phyloP scores from a whole-genome alignment of 1,140 invertebrate genomes.

The Drosophila teissieri region DNA sequence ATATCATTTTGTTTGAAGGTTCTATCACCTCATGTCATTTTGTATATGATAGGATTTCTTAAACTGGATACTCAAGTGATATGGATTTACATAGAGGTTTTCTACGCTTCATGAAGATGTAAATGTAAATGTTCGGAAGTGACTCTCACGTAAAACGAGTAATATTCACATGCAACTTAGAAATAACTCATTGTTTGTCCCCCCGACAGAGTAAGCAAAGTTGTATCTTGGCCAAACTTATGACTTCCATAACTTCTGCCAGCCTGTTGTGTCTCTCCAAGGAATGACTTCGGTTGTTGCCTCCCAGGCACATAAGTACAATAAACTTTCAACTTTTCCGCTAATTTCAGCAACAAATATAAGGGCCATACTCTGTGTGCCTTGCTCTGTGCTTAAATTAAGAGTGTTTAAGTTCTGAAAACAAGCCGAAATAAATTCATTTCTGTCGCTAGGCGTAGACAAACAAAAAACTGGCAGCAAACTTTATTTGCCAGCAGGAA shows the following conservation, averaged over 20 bases:
- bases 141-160: slow-evolving; percentile 10
- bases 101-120: too few relatives aligned
- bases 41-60: not conserved
- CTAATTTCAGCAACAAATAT: slow-evolving; percentile 62
- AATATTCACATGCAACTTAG: slow-evolving; percentile 8
- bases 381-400: slow-evolving; percentile 50
- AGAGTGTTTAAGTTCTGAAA: slow-evolving; percentile 43
- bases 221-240: slow-evolving; percentile 20
- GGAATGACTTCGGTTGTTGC: slow-evolving; percentile 34
- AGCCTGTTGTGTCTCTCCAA: slow-evolving; percentile 9
- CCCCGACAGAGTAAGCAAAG: slow-evolving; percentile 15
- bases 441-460: slow-evolving; percentile 46
- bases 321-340: slow-evolving; percentile 60
- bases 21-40: not conserved
- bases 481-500: slow-evolving; percentile 45
- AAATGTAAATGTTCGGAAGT: not conserved
- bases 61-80: not conserved
- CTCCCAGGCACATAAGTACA: slow-evolving; percentile 37
- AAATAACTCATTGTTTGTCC: slow-evolving; percentile 6
- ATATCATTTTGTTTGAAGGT: not conserved
- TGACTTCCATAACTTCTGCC: slow-evolving; percentile 15
- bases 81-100: not conserved
- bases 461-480: slow-evolving; percentile 48
- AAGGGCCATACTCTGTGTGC: slow-evolving; percentile 20
- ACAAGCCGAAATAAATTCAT: slow-evolving; percentile 68